These are phyloP conservation scores for Gymnoscopelus microlampas DNA, from an alignment of 2,797 vertebrate genomes.

Conservation along the genomic window DNA sequence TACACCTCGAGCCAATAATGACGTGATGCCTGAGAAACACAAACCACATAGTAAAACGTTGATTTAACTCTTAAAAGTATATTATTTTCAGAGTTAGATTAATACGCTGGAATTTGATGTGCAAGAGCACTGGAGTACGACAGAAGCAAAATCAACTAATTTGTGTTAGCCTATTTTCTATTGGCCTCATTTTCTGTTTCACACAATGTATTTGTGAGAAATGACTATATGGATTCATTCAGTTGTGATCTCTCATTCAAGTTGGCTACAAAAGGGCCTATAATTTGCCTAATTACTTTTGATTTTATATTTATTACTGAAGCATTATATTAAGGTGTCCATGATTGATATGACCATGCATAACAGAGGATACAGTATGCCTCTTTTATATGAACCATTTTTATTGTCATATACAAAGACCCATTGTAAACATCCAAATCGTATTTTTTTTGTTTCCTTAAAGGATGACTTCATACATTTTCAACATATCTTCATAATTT, in stretches of 20 bases:
- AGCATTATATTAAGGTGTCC: background rate
- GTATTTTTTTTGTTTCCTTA: background rate
- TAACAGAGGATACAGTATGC: background rate
- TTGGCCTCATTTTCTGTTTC: conserved; percentile 3
- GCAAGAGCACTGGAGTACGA: background rate
- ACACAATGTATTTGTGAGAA: background rate
- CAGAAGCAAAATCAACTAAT: no score
- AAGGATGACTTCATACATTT: no score
- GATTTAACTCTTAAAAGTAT: no score
- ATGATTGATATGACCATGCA: conserved; percentile 6
- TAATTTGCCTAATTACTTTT: conserved; percentile 3
- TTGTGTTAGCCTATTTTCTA: background rate
- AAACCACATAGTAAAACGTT: background rate
- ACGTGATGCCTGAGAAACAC: conserved; percentile 86
- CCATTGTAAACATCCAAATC: background rate
- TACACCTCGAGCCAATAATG: conserved; percentile 91
- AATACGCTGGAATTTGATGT: no score
- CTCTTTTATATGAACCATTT: conserved; percentile 1
- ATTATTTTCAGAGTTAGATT: no score
- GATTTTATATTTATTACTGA: background rate
- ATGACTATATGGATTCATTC: background rate
- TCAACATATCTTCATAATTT: no score
- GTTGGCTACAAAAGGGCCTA: background rate
- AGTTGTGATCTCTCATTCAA: conserved; percentile 4
- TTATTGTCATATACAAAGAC: background rate